These are phyloP conservation scores for Megamerina dolium DNA, from an alignment of 2,888 invertebrate species.

Conservation along the genomic window DNA sequence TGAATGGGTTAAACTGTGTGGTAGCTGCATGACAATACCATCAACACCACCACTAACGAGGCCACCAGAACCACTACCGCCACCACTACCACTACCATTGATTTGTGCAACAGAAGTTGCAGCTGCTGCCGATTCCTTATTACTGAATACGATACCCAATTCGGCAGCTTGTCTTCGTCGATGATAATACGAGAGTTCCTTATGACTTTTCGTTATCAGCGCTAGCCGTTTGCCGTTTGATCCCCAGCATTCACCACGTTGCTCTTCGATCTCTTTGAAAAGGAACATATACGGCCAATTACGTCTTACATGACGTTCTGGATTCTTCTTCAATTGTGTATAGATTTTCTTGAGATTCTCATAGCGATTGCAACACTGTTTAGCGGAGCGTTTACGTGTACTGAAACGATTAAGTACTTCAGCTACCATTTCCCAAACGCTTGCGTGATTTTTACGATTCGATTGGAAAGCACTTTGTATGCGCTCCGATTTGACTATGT, in stretches of 20 bases:
- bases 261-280: slow-evolving; percentile 48
- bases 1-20: slow-evolving; percentile 37
- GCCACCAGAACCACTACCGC: too few species aligned
- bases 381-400: slow-evolving; percentile 44
- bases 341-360: slow-evolving; percentile 49
- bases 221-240: slow-evolving; percentile 44
- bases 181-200: slow-evolving; percentile 47
- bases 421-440: slow-evolving; percentile 49
- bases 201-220: slow-evolving; percentile 41
- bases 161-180: slow-evolving; percentile 42
- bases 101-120: slow-evolving; percentile 19
- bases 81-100: too few species aligned
- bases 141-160: slow-evolving; percentile 39
- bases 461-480: slow-evolving; percentile 49
- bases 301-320: slow-evolving; percentile 46
- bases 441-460: slow-evolving; percentile 48
- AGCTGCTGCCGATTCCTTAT: slow-evolving; percentile 29
- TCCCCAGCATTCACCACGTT: slow-evolving; percentile 48
- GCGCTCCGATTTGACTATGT: slow-evolving; percentile 47
- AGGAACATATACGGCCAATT: slow-evolving; percentile 49
- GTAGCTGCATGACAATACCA: slow-evolving; percentile 32
- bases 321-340: slow-evolving; percentile 47
- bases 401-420: slow-evolving; percentile 46
- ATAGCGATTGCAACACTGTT: slow-evolving; percentile 48
- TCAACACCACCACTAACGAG: too few species aligned